phyloP scores from a whole-genome alignment of 2,888 invertebrate genomes.

The Orthonychiurus folsomi region DNA sequence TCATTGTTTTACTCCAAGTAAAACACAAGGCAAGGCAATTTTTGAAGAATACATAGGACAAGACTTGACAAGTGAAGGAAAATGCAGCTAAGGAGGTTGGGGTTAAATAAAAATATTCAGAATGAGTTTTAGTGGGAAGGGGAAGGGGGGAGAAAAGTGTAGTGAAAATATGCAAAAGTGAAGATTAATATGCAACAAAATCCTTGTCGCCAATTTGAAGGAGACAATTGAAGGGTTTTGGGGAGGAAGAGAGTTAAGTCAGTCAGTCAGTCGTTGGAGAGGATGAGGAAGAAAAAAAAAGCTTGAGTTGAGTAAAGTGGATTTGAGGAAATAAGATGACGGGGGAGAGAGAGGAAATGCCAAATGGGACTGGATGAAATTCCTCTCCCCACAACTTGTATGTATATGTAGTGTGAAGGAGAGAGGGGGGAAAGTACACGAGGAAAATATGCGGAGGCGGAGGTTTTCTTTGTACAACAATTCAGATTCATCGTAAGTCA shows the following conservation, averaged over 20 bases:
- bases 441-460: slow-evolving; percentile 18
- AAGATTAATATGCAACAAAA: slow-evolving; percentile 27
- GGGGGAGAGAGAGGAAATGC: background rate
- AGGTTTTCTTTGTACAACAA: slow-evolving; percentile 22
- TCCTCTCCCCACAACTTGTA: no score
- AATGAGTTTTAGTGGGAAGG: no score
- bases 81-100: no score
- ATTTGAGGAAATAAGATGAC: slow-evolving; percentile 8
- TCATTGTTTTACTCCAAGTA: no score
- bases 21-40: no score
- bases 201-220: slow-evolving; percentile 28
- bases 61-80: no score
- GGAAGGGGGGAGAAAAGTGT: no score
- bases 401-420: slow-evolving; percentile 1
- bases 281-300: slow-evolving; percentile 1
- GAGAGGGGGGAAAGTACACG: slow-evolving; percentile 17
- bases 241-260: slow-evolving; percentile 11
- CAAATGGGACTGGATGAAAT: background rate
- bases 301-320: slow-evolving; percentile 24
- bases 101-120: no score
- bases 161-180: no score
- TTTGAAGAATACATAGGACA: no score
- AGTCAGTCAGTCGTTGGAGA: no score
- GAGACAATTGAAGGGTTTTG: slow-evolving; percentile 12
- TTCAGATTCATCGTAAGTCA: slow-evolving; percentile 31